Base-by-base conservation (phyloP, 2,888 invertebrate species). In the Ormyrus pomaceus region DNA sequence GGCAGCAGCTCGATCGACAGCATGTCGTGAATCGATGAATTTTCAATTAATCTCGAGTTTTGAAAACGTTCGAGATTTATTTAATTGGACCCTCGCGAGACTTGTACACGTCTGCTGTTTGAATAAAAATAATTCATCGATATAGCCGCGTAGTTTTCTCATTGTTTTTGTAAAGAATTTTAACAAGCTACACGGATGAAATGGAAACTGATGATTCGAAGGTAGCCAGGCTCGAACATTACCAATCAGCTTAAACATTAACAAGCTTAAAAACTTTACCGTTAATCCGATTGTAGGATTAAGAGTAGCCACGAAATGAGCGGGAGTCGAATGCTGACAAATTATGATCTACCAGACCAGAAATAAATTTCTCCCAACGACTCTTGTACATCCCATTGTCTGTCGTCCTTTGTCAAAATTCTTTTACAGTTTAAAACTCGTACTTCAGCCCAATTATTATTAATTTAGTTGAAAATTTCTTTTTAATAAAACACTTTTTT, bases 161-260 rank as follows among this genome's bases (percentile, higher is more conserved):
- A 3, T 34, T 34, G 34, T 34, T 34, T 34, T 34, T 6, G 0
- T 13, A 48, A 64, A 48, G 9, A 64, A 48, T n/a, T 64, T 64
- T 48, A 7, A 10, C 50, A 0, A 34, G 62, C 10, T 9, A 10
- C 13, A 19, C 4, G 34, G 13, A 53, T 19, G 56, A 55, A n/a
- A 56, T 59, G 13, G 51, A 58, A 69, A 69, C 62, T 48, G 48
- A 77, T 46, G 46, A 62, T 55, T 68, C 1, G 50, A 45, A 55
- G 11, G 48, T 53, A 46, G 53, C 61, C 61, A 64, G 62, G 76
- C 76, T 77, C 69, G 7, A 62, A 62, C 55, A 70, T 51, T 19
- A 45, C 51, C 65, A 77, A 77, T 71, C 66, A 66, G 78, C 72
- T 78, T 78, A 78, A 66, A 59, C 66, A 72, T 72, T 72, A 78